Percentiles rank a stretch among this genome's conserved stretches.
These are phyloP conservation scores for Chiloscyllium plagiosum DNA, from an alignment of 2,113 vertebrate species.

Conservation along the genomic window DNA sequence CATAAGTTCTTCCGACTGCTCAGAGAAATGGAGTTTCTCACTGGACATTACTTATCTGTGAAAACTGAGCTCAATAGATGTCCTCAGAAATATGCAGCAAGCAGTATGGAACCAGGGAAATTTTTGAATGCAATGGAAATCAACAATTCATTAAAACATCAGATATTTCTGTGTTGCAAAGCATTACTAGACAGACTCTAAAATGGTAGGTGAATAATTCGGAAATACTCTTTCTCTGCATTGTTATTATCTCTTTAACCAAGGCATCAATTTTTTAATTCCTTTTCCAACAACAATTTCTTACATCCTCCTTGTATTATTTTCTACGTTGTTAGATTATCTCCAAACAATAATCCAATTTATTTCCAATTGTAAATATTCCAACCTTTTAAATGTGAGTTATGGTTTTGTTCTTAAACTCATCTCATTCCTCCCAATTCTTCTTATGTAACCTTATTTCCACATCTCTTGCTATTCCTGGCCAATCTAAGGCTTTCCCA, in stretches of 20 bases:
- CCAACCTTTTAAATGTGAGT: not conserved
- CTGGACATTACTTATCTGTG: too few species aligned
- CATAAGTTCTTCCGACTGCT: too few species aligned
- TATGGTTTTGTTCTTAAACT: not conserved
- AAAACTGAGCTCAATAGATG: too few species aligned
- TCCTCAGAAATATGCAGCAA: too few species aligned
- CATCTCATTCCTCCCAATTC: not conserved
- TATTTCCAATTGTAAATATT: not conserved
- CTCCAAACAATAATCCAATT: not conserved
- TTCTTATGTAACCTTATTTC: not conserved
- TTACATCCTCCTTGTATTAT: not conserved
- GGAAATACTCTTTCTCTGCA: not conserved
- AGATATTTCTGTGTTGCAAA: not conserved
- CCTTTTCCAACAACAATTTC: not conserved
- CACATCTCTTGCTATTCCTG: not conserved
- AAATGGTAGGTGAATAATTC: not conserved
- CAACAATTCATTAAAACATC: too few species aligned
- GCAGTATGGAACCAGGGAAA: too few species aligned
- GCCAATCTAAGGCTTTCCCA: not conserved
- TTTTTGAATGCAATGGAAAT: too few species aligned
- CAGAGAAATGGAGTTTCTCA: too few species aligned
- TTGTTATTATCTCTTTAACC: not conserved
- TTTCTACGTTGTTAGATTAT: not conserved
- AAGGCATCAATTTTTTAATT: not conserved
- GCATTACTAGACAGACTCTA: not conserved